Percentiles rank a stretch among this genome's conserved stretches.
phyloP scores from a whole-genome alignment of 2,113 vertebrate species.

The Leuciscus idus region DNA sequence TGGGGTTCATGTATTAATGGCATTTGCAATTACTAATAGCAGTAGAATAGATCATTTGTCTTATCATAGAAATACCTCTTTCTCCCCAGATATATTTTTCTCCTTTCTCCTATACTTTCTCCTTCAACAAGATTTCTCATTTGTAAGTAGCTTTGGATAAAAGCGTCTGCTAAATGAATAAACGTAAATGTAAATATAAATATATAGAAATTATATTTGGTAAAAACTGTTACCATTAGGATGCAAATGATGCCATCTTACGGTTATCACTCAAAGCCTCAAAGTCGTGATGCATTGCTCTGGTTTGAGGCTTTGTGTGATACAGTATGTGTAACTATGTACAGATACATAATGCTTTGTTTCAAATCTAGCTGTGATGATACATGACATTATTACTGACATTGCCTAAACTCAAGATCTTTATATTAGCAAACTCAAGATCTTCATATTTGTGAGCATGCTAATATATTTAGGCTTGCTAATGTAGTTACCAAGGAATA shows the following conservation, averaged over 20 bases:
- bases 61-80: neutral
- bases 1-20: neutral
- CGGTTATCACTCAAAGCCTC: neutral
- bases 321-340: too few species aligned
- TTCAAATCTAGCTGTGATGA: conserved; percentile 28
- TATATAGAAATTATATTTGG: neutral
- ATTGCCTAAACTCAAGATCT: neutral
- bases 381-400: conserved; percentile 16
- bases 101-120: too few species aligned
- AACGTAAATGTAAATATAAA: too few species aligned
- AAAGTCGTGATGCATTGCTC: neutral
- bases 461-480: neutral
- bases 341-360: neutral
- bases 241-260: neutral
- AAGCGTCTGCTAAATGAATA: too few species aligned
- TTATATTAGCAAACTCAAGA: neutral
- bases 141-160: too few species aligned
- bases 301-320: neutral
- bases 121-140: too few species aligned
- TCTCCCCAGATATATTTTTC: neutral
- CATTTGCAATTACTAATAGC: neutral
- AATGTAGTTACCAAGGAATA: neutral
- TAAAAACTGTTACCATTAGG: neutral
- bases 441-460: neutral
- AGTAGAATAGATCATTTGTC: neutral